These are phyloP conservation scores for Ispidina lecontei DNA, from an alignment of 2,797 vertebrate genomes.

Conservation along the genomic window DNA sequence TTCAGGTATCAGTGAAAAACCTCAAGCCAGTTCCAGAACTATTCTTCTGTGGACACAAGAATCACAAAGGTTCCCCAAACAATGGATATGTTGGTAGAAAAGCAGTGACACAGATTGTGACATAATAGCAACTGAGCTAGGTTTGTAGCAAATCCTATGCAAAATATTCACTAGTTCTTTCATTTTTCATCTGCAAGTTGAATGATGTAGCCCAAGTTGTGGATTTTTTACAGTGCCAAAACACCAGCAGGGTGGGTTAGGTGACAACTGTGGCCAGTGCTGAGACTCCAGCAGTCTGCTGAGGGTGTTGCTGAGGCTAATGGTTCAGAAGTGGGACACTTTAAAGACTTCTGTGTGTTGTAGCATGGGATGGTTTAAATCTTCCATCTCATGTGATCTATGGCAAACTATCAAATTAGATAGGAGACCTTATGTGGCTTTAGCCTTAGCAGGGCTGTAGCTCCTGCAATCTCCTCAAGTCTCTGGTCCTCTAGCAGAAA, in stretches of 20 bases:
- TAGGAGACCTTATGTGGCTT: neutral
- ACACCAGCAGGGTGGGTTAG: neutral
- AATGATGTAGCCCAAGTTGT: neutral
- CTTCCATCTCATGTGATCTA: neutral
- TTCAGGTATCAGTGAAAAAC: neutral
- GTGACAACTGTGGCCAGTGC: neutral
- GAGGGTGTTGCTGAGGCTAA: accelerated
- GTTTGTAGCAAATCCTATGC: neutral
- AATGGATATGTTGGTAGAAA: neutral
- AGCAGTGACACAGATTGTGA: neutral
- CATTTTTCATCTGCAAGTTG: neutral
- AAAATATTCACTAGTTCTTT: neutral
- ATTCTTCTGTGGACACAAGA: neutral
- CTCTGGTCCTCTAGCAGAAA: neutral
- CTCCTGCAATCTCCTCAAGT: neutral
- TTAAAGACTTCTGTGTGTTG: neutral
- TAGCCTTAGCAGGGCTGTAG: neutral
- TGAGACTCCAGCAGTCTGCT: neutral
- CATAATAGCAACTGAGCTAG: neutral
- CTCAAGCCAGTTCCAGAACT: neutral
- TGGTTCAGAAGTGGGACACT: neutral
- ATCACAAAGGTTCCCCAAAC: neutral
- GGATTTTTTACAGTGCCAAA: neutral
- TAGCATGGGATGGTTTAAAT: neutral
- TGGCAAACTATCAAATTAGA: neutral